These are phyloP conservation scores for Shinisaurus crocodilurus DNA, from an alignment of 2,113 vertebrate species.

Conservation along the genomic window DNA sequence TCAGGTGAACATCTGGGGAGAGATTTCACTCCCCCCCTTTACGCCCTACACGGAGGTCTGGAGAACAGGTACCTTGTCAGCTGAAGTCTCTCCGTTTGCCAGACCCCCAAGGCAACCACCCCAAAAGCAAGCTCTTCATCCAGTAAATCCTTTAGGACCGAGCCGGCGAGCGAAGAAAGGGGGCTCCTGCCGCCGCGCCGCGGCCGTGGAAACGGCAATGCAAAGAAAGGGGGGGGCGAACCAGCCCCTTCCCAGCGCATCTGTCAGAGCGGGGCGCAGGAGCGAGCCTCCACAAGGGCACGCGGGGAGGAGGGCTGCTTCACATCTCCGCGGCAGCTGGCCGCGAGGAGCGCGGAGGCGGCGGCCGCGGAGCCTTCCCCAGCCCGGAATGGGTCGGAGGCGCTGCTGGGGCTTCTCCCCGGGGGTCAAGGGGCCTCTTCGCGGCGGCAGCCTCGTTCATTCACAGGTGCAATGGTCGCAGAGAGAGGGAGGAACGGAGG, in stretches of 20 bases:
- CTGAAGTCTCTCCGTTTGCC: constrained; percentile 40
- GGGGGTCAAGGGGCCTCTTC: constrained; percentile 35
- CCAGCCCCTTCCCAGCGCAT: constrained; percentile 47
- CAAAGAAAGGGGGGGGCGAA: constrained; percentile 3
- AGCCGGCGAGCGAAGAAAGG: neutral
- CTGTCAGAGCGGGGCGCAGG: constrained; percentile 18
- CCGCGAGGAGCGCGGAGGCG: neutral
- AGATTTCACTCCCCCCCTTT: neutral
- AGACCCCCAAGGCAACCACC: constrained; percentile 58
- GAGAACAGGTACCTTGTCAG: constrained; percentile 43
- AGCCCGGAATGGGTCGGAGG: neutral
- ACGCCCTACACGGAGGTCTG: constrained; percentile 36
- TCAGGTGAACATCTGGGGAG: constrained; percentile 46
- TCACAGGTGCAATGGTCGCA: constrained; percentile 63
- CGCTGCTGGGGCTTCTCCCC: constrained; percentile 11
- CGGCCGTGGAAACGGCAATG: constrained; percentile 10
- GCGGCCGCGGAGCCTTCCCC: neutral
- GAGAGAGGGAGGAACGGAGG: constrained; percentile 31
- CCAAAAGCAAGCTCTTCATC: constrained; percentile 38
- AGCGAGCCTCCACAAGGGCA: constrained; percentile 16
- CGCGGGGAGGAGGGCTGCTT: neutral
- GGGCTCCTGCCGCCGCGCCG: neutral
- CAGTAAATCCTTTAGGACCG: constrained; percentile 65
- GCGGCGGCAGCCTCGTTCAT: constrained; percentile 43
- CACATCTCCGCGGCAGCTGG: neutral